Conservation (phyloP, 2,113 vertebrate genomes). For the Engystomops pustulosus region DNA sequence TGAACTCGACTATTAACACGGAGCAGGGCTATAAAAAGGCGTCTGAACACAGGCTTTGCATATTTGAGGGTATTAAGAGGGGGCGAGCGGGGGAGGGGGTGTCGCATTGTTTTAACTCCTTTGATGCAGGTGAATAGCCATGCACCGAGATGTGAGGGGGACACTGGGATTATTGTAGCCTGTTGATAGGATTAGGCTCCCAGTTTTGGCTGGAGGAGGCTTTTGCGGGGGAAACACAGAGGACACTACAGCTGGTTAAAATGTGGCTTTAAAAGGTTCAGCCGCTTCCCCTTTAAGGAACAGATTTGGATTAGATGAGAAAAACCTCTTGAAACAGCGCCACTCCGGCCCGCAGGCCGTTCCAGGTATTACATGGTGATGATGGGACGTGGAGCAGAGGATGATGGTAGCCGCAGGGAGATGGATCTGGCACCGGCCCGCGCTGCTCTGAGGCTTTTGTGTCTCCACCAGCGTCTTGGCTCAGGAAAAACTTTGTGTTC, state of each 20-base stretch:
- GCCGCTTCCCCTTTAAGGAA: background rate
- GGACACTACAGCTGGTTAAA: background rate
- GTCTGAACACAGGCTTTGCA: constrained; percentile 17
- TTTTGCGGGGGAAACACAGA: constrained; percentile 1
- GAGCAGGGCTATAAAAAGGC: background rate
- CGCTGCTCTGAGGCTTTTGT: constrained; percentile 23
- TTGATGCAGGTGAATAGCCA: constrained; percentile 38
- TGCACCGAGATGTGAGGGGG: background rate
- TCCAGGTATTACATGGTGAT: background rate
- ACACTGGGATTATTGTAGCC: constrained; percentile 28
- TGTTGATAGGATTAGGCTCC: constrained; percentile 30
- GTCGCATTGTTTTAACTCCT: constrained; percentile 31
- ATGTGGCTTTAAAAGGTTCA: background rate
- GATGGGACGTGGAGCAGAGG: background rate
- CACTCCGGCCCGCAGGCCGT: background rate
- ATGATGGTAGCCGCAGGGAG: background rate
- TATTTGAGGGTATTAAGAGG: constrained; percentile 20
- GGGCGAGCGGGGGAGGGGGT: background rate
- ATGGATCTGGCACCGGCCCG: background rate
- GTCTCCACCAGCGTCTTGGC: constrained; percentile 5
- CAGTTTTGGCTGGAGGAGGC: background rate
- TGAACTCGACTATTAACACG: constrained; percentile 7
- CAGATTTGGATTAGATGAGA: background rate
- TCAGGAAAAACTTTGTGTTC: constrained; percentile 7
- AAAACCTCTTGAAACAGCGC: background rate